phyloP scores from a whole-genome alignment of 2,113 vertebrate species.

The Pantherophis guttatus region DNA sequence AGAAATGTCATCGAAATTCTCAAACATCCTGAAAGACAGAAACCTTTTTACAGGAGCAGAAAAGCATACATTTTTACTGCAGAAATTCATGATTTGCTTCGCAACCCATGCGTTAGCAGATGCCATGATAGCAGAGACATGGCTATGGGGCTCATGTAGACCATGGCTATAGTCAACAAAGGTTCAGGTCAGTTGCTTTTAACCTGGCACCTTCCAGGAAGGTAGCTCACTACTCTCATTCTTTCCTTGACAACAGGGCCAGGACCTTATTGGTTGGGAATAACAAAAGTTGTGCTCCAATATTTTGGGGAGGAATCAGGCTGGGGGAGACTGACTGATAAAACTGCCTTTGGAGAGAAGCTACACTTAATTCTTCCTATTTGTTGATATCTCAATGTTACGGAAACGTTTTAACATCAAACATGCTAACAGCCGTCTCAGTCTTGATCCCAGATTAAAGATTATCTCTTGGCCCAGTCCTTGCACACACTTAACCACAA shows the following conservation, averaged over 20 bases:
- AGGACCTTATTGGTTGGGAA: not conserved
- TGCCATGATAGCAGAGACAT: not conserved
- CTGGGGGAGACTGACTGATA: not conserved
- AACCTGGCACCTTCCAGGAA: not conserved
- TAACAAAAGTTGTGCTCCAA: not conserved
- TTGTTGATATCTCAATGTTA: not conserved
- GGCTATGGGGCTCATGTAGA: not conserved
- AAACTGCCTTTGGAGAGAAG: not conserved
- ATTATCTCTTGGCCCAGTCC: conserved; percentile 1
- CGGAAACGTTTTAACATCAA: conserved; percentile 29
- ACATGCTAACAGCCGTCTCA: conserved; percentile 40
- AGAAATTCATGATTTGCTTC: not conserved
- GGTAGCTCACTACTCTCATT: not conserved
- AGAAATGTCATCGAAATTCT: not conserved
- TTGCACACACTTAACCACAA: not conserved
- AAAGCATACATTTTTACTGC: not conserved
- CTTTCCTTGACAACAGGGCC: not conserved
- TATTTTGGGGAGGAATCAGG: not conserved
- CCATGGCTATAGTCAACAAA: not conserved
- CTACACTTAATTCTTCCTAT: not conserved
- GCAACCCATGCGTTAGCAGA: not conserved
- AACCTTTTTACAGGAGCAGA: not conserved
- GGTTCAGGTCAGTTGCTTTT: not conserved
- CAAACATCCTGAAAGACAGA: not conserved
- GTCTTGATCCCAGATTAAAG: conserved; percentile 19